Percentiles rank a stretch among this genome's conserved stretches.
Evolutionary conservation across 2,888 invertebrate species (phyloP).

Genomic region (Stomorhina lunata): DNA sequence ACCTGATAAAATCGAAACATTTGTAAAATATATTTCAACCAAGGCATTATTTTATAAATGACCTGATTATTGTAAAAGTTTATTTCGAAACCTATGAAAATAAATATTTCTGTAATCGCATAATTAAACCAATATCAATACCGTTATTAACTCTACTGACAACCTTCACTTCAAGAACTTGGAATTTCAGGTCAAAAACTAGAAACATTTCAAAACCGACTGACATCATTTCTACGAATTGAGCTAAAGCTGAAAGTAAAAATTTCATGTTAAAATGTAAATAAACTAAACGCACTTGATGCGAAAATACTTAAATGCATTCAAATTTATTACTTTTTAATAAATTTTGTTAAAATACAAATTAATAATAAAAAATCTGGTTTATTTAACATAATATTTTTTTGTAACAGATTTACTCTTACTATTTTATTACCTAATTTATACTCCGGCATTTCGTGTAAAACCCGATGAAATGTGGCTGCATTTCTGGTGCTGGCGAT

Average conservation of each 20-base stretch:
- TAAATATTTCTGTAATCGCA: not conserved
- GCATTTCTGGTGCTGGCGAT: not conserved
- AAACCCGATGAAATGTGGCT: not conserved
- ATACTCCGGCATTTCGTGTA: not conserved
- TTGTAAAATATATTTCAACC: not conserved
- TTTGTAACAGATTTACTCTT: slow-evolving; percentile 23
- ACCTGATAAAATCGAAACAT: slow-evolving; percentile 5
- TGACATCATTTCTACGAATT: slow-evolving; percentile 37
- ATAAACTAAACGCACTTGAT: slow-evolving; percentile 46
- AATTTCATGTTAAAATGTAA: slow-evolving; percentile 22
- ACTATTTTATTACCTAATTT: slow-evolving; percentile 10
- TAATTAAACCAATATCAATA: not conserved
- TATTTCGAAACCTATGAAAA: no score
- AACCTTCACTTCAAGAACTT: slow-evolving; percentile 21
- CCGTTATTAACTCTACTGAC: not conserved
- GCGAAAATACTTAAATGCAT: not conserved
- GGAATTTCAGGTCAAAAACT: not conserved
- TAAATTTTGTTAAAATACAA: not conserved
- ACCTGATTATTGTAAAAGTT: not conserved
- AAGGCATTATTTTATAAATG: not conserved
- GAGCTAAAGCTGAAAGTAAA: slow-evolving; percentile 5
- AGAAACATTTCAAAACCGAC: slow-evolving; percentile 11
- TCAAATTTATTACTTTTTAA: not conserved
- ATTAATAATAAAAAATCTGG: not conserved
- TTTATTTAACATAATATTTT: not conserved